These are phyloP conservation scores for Megaceryle alcyon DNA, from an alignment of 2,797 vertebrate genomes.

Conservation along the genomic window DNA sequence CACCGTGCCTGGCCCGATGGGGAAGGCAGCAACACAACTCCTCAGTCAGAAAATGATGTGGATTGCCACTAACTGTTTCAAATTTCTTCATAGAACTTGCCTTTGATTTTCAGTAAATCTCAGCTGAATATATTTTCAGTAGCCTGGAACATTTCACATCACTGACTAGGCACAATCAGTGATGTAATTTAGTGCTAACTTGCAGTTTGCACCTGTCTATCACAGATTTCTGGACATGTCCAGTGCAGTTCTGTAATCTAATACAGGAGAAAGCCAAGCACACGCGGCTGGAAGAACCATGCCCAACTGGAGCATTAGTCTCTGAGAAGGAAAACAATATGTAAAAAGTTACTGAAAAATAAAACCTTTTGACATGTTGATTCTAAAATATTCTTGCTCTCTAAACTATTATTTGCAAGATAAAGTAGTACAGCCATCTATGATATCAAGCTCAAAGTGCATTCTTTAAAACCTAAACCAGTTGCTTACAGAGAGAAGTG, in stretches of 20 bases:
- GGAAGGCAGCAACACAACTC: background rate
- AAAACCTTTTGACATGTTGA: background rate
- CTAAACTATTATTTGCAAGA: background rate
- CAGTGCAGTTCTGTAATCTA: constrained; percentile 33
- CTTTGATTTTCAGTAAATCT: background rate
- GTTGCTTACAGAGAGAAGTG: background rate
- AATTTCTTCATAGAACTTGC: background rate
- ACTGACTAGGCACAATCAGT: background rate
- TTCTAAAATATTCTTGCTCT: background rate
- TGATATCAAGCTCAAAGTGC: background rate
- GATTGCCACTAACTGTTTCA: background rate
- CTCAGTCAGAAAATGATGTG: background rate
- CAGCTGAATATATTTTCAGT: background rate
- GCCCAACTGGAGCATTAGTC: background rate
- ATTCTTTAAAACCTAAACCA: background rate
- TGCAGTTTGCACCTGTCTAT: constrained; percentile 54
- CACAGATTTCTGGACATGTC: background rate
- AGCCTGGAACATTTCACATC: background rate
- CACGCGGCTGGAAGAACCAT: background rate
- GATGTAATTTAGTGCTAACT: constrained; percentile 14
- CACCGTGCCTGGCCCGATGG: background rate
- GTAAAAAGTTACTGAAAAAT: background rate
- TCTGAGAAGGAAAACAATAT: background rate
- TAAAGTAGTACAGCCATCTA: background rate
- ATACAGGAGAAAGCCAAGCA: constrained; percentile 6